Evolutionary conservation across 1,140 invertebrate genomes (phyloP), one percentile per base, ranked within the genome.

Genomic region (Drosophila santomea): DNA sequence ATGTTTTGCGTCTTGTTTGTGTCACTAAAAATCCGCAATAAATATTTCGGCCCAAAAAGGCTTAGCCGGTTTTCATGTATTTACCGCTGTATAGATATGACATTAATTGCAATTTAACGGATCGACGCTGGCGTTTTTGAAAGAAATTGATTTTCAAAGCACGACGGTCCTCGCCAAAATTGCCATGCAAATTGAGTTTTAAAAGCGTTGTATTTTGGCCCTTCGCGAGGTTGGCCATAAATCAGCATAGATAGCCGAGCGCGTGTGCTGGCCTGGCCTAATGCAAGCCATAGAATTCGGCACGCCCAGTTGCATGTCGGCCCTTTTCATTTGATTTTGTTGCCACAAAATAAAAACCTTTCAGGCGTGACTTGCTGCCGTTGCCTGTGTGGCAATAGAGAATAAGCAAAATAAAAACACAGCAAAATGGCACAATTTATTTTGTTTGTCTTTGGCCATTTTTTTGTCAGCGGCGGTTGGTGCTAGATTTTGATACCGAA

Each of bases 121-220:
- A 73, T 88, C 84, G 72, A 58, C 67, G 83, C 71, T 69, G 61
- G 48, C 28, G 68, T 66, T 71, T 48, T 69, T n/a, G n/a, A 47
- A 35, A 57, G 62, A 78, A 80, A 71, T 78, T 78, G 74, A 78
- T 72, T 72, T 69, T 55, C 74, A 60, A 69, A n/a, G 66, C 48
- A 25, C 52, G 41, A 67, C 68, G 62, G 68, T 52, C 36, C 17
- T 50, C 60, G 72, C 59, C 77, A 69, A 82, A 82, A 88, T 83
- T 83, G 84, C 80, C 84, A 88, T 88, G 84, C 84, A 88, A 88
- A 89, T 89, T 88, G 84, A 88, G 84, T 88, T 88, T 88, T 64
- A 78, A 72, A 74, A 81, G 74, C 83, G 74, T 75, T 80, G 79
- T 54, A 60, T 47, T 60, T 41, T 69, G 60, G 68, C 44, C 36